phyloP scores from a whole-genome alignment of 2,888 invertebrate species.

The Limnephilus lunatus region DNA sequence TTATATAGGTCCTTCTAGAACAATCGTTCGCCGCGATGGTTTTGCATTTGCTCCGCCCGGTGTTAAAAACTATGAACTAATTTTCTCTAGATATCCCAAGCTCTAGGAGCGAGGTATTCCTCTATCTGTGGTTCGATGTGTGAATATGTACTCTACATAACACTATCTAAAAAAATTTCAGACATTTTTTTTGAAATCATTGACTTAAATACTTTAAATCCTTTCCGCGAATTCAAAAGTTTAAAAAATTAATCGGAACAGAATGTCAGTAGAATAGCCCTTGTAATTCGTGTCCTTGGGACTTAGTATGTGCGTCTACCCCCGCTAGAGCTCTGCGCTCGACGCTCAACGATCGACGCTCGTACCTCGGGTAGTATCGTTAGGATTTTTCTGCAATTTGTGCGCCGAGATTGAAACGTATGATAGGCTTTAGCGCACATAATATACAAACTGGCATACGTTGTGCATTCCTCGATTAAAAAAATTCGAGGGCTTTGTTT shows the following conservation, averaged over 20 bases:
- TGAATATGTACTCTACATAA: no score
- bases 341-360: background rate
- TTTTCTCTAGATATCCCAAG: no score
- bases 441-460: background rate
- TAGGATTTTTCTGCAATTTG: slow-evolving; percentile 39
- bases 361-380: background rate
- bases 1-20: no score
- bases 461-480: background rate
- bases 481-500: background rate
- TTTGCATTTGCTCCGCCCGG: no score
- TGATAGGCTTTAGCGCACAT: slow-evolving; percentile 26
- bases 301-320: slow-evolving; percentile 30
- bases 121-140: no score
- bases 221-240: background rate
- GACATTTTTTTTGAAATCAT: no score
- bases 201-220: background rate
- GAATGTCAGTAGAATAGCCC: slow-evolving; percentile 24
- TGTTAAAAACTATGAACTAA: no score
- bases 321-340: background rate
- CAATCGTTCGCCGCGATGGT: no score
- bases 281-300: background rate
- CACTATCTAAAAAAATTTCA: no score
- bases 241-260: background rate
- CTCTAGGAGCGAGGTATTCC: no score
- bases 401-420: slow-evolving; percentile 36